A percentile compares a stretch with the other conserved stretches of the same genome.
Conservation (phyloP, 2,888 invertebrate genomes). For the Teleiodes luculella region DNA sequence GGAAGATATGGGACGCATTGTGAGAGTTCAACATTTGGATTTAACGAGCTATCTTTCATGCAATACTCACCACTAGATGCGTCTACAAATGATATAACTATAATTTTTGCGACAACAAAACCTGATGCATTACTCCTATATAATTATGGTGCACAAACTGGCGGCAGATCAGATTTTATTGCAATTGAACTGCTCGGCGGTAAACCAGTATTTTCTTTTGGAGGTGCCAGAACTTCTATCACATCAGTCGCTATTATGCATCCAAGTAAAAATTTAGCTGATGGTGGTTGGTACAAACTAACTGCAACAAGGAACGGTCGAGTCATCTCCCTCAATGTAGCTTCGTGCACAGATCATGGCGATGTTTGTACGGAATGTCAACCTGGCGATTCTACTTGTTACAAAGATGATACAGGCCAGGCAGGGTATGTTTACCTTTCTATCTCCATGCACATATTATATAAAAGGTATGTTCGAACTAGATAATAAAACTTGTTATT, state of each 20-base stretch:
- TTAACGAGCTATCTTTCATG: conserved; percentile 93
- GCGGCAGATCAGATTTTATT: conserved; percentile 94
- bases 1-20: conserved; percentile 94
- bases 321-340: conserved; percentile 90
- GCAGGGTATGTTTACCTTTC: conserved; percentile 83
- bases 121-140: conserved; percentile 92
- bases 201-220: conserved; percentile 92
- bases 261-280: conserved; percentile 82
- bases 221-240: conserved; percentile 92
- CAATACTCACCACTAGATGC: conserved; percentile 91
- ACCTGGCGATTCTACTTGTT: conserved; percentile 89
- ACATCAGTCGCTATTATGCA: conserved; percentile 86
- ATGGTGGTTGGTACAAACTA: conserved; percentile 95
- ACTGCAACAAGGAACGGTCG: conserved; percentile 94
- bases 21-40: conserved; percentile 93
- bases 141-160: conserved; percentile 92
- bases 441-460: too few relatives aligned
- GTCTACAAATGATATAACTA: conserved; percentile 93
- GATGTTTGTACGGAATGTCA: conserved; percentile 92
- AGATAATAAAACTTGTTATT: too few relatives aligned
- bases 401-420: conserved; percentile 91
- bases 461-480: too few relatives aligned
- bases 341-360: conserved; percentile 90
- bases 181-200: conserved; percentile 93
- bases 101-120: conserved; percentile 94